Evolutionary conservation across 2,888 invertebrate species (phyloP).

Genomic region (Sceliomorpha sp.): DNA sequence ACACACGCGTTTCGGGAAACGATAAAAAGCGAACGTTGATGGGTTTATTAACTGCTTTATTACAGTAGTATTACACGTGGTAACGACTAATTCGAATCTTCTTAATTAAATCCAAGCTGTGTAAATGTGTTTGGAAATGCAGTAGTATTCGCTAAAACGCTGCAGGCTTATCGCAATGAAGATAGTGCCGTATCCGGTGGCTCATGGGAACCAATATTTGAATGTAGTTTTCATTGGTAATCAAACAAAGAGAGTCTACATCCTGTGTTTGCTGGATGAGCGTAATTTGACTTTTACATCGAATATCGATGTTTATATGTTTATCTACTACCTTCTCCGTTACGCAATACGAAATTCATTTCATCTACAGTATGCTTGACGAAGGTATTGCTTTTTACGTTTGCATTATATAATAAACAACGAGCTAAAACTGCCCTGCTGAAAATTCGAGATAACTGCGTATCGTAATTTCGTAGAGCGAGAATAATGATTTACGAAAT

Average conservation of each 20-base stretch:
- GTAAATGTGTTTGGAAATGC: conserved; percentile 61
- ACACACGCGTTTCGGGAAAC: too few relatives aligned
- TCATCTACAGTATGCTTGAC: conserved; percentile 1
- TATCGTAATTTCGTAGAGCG: too few relatives aligned
- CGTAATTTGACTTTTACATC: conserved; percentile 71
- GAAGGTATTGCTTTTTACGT: too few relatives aligned
- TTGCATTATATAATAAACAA: too few relatives aligned
- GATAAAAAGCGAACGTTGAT: conserved; percentile 26
- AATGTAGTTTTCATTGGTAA: conserved; percentile 66
- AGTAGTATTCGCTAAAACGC: conserved; percentile 58
- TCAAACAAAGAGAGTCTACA: conserved; percentile 67
- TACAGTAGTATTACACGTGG: conserved; percentile 35
- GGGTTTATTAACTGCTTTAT: conserved; percentile 42
- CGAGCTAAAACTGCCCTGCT: too few relatives aligned
- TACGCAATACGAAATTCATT: conserved; percentile 41
- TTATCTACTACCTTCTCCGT: conserved; percentile 42
- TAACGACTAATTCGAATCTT: conserved; percentile 57
- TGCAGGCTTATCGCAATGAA: conserved; percentile 63
- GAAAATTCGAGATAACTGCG: too few relatives aligned
- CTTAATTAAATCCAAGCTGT: conserved; percentile 57
- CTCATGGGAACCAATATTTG: conserved; percentile 68
- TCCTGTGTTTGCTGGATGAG: conserved; percentile 66
- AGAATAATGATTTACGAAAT: too few relatives aligned
- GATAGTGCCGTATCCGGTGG: conserved; percentile 63
- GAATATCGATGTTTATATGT: conserved; percentile 54